Conservation (phyloP, 2,113 vertebrate species). For the Motacilla alba region DNA sequence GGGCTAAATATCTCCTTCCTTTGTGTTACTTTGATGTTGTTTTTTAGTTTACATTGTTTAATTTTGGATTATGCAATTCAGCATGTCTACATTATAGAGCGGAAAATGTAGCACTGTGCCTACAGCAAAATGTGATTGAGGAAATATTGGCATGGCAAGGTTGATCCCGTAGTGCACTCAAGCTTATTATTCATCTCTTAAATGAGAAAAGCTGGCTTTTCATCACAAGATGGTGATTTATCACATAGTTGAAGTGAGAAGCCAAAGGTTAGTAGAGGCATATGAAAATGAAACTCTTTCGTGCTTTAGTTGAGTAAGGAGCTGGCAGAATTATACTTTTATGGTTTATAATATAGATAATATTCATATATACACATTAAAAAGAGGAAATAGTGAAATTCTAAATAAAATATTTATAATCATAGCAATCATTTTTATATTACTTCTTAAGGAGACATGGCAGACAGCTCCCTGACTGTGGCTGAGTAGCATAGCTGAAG, state of each 20-base stretch:
- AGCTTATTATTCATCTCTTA: slow-evolving; percentile 10
- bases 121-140: neutral
- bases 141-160: neutral
- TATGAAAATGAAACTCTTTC: neutral
- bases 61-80: slow-evolving; percentile 31
- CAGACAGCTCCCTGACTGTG: neutral
- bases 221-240: neutral
- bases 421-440: neutral
- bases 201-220: slow-evolving; percentile 2
- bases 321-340: neutral
- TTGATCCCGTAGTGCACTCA: neutral
- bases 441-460: neutral
- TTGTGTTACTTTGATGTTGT: slow-evolving; percentile 25
- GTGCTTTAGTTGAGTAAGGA: neutral
- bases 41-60: slow-evolving; percentile 15
- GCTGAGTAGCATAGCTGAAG: neutral
- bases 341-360: neutral
- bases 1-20: neutral
- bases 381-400: neutral
- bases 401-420: neutral
- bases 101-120: neutral
- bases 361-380: neutral
- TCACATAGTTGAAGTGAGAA: neutral
- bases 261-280: neutral
- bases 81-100: neutral